These are phyloP conservation scores for Turritopsis rubra DNA, from an alignment of 30 jellyfish, hydroid and myxozoan genomes.

Conservation along the genomic window DNA sequence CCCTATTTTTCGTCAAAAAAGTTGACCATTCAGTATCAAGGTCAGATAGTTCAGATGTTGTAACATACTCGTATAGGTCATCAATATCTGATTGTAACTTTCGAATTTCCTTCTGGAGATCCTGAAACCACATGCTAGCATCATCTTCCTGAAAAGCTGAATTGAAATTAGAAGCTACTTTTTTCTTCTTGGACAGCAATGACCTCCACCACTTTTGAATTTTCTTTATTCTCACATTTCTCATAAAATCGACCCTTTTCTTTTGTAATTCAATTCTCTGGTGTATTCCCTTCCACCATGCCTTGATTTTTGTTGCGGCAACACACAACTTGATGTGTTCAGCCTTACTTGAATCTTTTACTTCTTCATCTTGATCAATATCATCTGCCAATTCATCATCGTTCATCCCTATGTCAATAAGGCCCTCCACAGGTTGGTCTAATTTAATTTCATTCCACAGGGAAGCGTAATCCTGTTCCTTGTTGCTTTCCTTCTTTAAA, in stretches of 20 bases:
- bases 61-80: not conserved
- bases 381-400: not conserved
- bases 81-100: not conserved
- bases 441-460: not conserved
- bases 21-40: not conserved
- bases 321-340: not conserved
- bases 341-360: not conserved
- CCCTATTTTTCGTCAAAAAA: not conserved
- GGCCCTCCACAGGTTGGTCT: not conserved
- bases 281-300: not conserved
- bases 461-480: conserved; percentile 4
- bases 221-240: not conserved
- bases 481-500: not conserved
- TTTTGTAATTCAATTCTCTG: not conserved
- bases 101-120: not conserved
- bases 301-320: not conserved
- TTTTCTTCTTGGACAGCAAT: no score
- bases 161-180: not conserved
- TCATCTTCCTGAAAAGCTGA: not conserved
- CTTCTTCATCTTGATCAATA: not conserved
- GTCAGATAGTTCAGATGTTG: not conserved
- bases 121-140: not conserved
- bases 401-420: not conserved
- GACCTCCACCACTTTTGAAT: not conserved
- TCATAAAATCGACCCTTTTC: not conserved